Percentiles rank a stretch among this genome's conserved stretches.
These are phyloP conservation scores for Bruchidius siliquastri DNA, from an alignment of 2,888 invertebrate genomes.

Conservation along the genomic window DNA sequence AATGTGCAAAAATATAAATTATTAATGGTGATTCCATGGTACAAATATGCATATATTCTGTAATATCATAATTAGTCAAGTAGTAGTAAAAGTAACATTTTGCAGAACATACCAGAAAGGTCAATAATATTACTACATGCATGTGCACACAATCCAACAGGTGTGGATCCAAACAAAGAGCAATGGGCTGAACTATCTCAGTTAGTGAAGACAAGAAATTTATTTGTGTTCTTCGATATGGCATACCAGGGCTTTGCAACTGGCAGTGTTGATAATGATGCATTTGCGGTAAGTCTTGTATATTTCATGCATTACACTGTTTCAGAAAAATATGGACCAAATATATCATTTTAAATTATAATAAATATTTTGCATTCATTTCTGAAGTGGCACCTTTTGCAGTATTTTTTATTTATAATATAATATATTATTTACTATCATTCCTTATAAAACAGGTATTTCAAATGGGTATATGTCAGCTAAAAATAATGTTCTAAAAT, in stretches of 20 bases:
- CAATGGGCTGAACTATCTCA: constrained; percentile 88
- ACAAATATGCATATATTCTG: no score
- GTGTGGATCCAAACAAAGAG: constrained; percentile 81
- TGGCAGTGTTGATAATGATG: constrained; percentile 81
- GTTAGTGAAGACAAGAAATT: constrained; percentile 71
- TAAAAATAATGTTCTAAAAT: no score
- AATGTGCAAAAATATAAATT: no score
- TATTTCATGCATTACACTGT: constrained; percentile 1
- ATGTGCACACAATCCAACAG: constrained; percentile 98
- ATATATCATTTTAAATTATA: no score
- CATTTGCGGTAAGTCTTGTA: constrained; percentile 59
- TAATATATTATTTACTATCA: no score
- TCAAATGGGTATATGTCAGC: no score
- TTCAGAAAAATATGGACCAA: neutral
- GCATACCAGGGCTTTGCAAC: constrained; percentile 97
- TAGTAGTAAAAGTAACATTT: neutral
- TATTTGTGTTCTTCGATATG: constrained; percentile 96
- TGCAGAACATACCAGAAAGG: constrained; percentile 84
- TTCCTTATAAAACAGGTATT: no score
- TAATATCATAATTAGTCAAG: no score
- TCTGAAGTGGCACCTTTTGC: no score
- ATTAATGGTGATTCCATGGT: no score
- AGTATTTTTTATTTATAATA: no score
- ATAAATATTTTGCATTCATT: no score
- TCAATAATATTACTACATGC: constrained; percentile 91